These are phyloP conservation scores for Calidris pygmaea DNA, from an alignment of 2,113 vertebrate species.

Conservation along the genomic window DNA sequence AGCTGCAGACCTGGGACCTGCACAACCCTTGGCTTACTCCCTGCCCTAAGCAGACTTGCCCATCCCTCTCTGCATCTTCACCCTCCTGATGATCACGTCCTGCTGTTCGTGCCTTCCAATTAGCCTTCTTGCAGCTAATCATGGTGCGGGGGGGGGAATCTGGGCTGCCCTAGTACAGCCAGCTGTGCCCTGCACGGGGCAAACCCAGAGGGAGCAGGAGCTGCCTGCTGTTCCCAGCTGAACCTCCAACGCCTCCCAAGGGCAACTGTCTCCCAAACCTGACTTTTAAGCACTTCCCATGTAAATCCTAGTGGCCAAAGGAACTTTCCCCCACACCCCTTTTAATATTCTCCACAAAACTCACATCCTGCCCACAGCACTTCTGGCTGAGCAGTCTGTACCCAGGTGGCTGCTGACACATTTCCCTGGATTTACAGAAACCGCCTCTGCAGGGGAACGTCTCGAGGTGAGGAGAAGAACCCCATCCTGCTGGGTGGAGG, in stretches of 20 bases:
- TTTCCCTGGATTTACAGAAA: background rate
- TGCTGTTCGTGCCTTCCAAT: background rate
- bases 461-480: background rate
- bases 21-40: too few species aligned
- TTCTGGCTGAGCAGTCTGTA: background rate
- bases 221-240: background rate
- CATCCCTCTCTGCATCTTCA: background rate
- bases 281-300: background rate
- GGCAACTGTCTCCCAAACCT: background rate
- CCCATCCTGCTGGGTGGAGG: background rate
- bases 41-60: background rate
- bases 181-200: fast-evolving
- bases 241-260: background rate
- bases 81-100: background rate
- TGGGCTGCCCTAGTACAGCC: background rate
- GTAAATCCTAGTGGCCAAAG: background rate
- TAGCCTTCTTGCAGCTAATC: background rate
- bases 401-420: background rate
- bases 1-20: background rate
- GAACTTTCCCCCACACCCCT: fast-evolving
- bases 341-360: background rate
- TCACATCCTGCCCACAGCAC: fast-evolving
- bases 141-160: fast-evolving
- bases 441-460: background rate
- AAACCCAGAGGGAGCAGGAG: background rate